Base-by-base conservation (phyloP, 2,888 invertebrate genomes). In the Drosophila basisetae region DNA sequence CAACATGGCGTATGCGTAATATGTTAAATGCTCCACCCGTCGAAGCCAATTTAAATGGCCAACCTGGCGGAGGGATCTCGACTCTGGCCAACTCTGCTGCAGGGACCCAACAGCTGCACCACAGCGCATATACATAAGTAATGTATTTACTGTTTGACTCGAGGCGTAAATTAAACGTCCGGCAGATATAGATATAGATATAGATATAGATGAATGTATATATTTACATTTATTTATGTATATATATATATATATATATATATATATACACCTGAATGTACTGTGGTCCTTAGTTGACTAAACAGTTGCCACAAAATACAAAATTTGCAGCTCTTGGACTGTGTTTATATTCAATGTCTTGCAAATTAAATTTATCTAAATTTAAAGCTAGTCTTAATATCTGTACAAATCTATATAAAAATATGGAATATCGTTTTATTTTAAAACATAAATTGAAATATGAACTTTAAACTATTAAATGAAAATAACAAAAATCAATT, bases 121-220 rank as follows among this genome's bases (percentile, higher is more conserved):
- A 47, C 22, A 25, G 47, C 22, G n/a, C 35, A n/a, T 11, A 33
- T 11, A 18, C 61, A 78, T 80, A 82, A 82, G 75, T 82, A 74
- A 80, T 80, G 78, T 68, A 81, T 82, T 80, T 78, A 76, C 78
- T 58, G 67, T 68, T 82, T 81, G 78, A 69, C 84, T 83, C 73
- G 71, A 78, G 82, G 82, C 78, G 84, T 84, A 83, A 82, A 84
- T 83, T 83, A 81, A 84, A 73, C 76, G 73, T 68, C 63, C 68
- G 65, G 54, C 63, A 49, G 55, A 62, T 62, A 62, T 37, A 54
- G 47, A 41, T 58, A 47, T 52, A 53, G 25, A 22, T 68, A 39
- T 43, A 47, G 18, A 22, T 68, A 39, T 43, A 47, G 18, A 22
- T 43, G 5, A 22, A 22, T 43, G 43, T 5, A 22, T 43, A 11